phyloP scores from a whole-genome alignment of 2,113 vertebrate genomes.

The Columba janthina region DNA sequence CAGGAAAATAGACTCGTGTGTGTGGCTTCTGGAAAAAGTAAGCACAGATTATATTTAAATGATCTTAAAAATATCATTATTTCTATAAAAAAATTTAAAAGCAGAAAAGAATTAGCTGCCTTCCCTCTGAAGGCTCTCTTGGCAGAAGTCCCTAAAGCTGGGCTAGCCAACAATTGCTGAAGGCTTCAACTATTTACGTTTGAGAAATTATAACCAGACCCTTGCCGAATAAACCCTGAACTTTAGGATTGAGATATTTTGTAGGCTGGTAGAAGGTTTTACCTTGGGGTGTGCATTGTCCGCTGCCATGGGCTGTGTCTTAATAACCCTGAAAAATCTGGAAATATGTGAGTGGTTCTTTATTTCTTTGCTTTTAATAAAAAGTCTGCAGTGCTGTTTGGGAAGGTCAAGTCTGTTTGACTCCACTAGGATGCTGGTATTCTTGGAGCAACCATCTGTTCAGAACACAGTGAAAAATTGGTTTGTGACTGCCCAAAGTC shows the following conservation, averaged over 20 bases:
- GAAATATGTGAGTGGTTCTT: not conserved
- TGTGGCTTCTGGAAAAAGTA: not conserved
- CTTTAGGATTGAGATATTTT: not conserved
- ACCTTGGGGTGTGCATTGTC: not conserved
- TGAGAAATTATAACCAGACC: not conserved
- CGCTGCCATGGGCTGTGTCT: not conserved
- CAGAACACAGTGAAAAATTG: conserved; percentile 45
- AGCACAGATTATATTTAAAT: not conserved
- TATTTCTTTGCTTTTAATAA: not conserved
- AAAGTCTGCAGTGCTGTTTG: not conserved
- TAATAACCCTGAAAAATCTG: not conserved
- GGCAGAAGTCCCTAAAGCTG: not conserved
- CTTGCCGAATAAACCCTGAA: not conserved
- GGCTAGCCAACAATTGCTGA: not conserved
- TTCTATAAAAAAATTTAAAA: not conserved
- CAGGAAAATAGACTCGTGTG: not conserved
- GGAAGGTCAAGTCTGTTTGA: conserved; percentile 50
- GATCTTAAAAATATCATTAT: conserved; percentile 15
- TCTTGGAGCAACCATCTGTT: conserved; percentile 60
- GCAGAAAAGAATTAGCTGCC: not conserved
- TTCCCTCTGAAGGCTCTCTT: not conserved
- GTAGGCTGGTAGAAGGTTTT: not conserved
- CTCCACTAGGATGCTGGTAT: conserved; percentile 35
- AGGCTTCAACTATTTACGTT: not conserved
- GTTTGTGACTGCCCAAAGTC: conserved; percentile 39